A percentile compares a stretch with the other conserved stretches of the same genome.
phyloP scores from a whole-genome alignment of 2,888 invertebrate species.

The Perdita meconis region DNA sequence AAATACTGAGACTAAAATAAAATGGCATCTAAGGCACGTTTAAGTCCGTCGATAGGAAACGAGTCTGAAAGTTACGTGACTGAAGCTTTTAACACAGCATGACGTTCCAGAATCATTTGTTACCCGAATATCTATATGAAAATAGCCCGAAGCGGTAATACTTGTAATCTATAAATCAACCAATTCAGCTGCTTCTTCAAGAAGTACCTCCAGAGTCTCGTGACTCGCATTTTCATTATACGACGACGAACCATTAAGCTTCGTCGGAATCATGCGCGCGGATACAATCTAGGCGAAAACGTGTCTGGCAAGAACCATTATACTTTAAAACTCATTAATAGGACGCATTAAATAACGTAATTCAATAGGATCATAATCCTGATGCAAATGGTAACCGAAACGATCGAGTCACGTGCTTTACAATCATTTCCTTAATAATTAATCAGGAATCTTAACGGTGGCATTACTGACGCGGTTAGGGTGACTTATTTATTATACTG shows the following conservation, averaged over 20 bases:
- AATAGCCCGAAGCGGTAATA: conserved; percentile 15
- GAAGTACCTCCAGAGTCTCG: conserved; percentile 27
- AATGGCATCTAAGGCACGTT: no score
- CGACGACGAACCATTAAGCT: conserved; percentile 16
- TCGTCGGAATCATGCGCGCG: conserved; percentile 15
- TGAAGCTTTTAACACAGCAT: conserved; percentile 21
- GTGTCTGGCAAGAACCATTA: background rate
- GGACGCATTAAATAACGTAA: background rate
- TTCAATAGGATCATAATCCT: background rate
- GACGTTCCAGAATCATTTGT: conserved; percentile 27
- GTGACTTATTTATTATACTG: no score
- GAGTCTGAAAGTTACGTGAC: conserved; percentile 28
- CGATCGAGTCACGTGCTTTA: no score
- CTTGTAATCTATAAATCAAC: conserved; percentile 38
- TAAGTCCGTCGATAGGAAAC: background rate
- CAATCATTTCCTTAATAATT: no score
- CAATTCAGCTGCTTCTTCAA: conserved; percentile 39
- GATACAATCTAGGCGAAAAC: conserved; percentile 6
- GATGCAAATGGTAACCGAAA: no score
- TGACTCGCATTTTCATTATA: conserved; percentile 28
- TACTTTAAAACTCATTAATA: background rate
- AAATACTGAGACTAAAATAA: no score
- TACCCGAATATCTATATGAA: conserved; percentile 30
- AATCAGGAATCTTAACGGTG: no score
- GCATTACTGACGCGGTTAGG: no score